phyloP scores from a whole-genome alignment of 2,797 vertebrate species.

The Neosalanx taihuensis region DNA sequence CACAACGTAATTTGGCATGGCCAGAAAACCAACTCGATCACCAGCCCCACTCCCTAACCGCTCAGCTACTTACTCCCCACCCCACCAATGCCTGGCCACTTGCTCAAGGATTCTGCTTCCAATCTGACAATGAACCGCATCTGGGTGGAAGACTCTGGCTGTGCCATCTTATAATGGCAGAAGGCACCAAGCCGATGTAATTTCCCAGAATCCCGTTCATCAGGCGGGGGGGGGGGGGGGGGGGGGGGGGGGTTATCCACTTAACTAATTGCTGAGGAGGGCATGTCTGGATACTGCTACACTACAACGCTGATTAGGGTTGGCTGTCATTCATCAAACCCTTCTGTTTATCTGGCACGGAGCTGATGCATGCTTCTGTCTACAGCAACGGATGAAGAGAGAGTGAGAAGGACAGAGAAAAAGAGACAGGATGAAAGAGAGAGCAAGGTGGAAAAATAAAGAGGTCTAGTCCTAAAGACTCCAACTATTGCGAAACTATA shows the following conservation, averaged over 20 bases:
- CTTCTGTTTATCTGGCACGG: constrained; percentile 16
- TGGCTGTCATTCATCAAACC: constrained; percentile 47
- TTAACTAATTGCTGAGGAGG: constrained; percentile 11
- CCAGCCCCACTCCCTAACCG: too few species aligned
- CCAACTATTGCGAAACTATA: too few species aligned
- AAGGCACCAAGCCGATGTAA: not conserved
- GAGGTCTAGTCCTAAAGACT: not conserved
- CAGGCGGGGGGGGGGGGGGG: not conserved
- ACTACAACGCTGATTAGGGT: constrained; percentile 26
- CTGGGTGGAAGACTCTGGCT: too few species aligned
- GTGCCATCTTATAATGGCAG: not conserved
- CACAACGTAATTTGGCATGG: too few species aligned
- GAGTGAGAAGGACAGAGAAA: not conserved
- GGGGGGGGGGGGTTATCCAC: not conserved
- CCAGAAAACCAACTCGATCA: too few species aligned
- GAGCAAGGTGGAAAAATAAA: constrained; percentile 9
- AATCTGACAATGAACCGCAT: not conserved
- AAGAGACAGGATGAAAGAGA: constrained; percentile 4
- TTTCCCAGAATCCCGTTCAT: not conserved
- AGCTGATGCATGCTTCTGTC: not conserved
- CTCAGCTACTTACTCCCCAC: too few species aligned
- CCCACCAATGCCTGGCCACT: not conserved
- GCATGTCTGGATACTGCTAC: constrained; percentile 26
- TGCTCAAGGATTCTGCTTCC: too few species aligned
- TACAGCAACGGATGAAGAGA: constrained; percentile 8